Evolutionary conservation across 2,888 invertebrate genomes (phyloP).

Genomic region (Leptopilina drosophilae): DNA sequence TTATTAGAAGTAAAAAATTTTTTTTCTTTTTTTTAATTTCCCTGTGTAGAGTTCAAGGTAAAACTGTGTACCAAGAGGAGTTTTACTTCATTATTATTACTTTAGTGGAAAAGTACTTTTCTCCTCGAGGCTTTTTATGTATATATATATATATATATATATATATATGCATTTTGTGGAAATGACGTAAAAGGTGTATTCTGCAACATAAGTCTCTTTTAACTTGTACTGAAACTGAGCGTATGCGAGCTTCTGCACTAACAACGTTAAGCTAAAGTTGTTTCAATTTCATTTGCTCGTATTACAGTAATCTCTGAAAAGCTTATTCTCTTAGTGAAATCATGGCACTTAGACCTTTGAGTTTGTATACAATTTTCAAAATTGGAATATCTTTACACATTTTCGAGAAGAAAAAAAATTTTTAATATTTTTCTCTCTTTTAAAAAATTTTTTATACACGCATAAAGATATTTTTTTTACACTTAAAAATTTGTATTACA

Average conservation of each 20-base stretch:
- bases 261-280: constrained; percentile 29
- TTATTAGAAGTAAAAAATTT: too few relatives aligned
- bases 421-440: too few relatives aligned
- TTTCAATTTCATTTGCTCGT: constrained; percentile 12
- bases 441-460: too few relatives aligned
- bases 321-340: background rate
- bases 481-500: too few relatives aligned
- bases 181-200: constrained; percentile 26
- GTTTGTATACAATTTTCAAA: background rate
- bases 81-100: background rate
- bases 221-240: constrained; percentile 3
- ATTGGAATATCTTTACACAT: background rate
- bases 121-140: background rate
- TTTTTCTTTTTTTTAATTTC: too few relatives aligned
- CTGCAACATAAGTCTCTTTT: constrained; percentile 5
- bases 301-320: background rate
- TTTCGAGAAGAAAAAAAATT: too few relatives aligned
- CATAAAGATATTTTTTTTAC: too few relatives aligned
- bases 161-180: background rate
- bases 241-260: constrained; percentile 21
- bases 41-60: background rate
- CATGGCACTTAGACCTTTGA: background rate
- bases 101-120: background rate
- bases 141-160: too few relatives aligned
- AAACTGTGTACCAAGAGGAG: background rate